A percentile compares a stretch with the other conserved stretches of the same genome.
These are phyloP conservation scores for Simalia tracyae DNA, from an alignment of 2,797 vertebrate genomes.

Conservation along the genomic window DNA sequence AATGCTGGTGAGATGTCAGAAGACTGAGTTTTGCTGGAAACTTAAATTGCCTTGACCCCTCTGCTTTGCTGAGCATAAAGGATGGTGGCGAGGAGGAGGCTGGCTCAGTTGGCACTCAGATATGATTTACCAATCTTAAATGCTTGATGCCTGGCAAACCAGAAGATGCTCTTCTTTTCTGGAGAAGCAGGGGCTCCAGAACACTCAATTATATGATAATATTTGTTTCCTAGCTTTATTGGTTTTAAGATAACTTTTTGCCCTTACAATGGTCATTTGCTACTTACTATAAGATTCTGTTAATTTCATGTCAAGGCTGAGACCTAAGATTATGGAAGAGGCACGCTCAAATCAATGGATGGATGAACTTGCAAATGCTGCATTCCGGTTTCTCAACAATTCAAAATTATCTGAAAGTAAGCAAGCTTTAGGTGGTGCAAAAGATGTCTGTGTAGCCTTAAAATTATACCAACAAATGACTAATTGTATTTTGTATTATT, in stretches of 20 bases:
- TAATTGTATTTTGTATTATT: not conserved
- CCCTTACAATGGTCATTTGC: not conserved
- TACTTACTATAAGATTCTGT: not conserved
- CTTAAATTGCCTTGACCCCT: not conserved
- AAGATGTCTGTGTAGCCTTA: not conserved
- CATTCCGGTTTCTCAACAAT: not conserved
- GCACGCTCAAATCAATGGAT: not conserved
- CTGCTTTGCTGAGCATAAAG: not conserved
- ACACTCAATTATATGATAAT: not conserved
- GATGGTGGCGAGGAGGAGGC: not conserved
- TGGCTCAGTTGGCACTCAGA: too few species aligned
- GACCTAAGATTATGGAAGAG: not conserved
- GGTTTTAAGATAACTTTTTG: not conserved
- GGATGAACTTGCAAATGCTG: not conserved
- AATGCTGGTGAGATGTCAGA: not conserved
- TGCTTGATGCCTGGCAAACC: not conserved
- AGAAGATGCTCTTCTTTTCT: not conserved
- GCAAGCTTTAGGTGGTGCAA: not conserved
- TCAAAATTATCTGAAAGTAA: not conserved
- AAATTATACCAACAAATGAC: not conserved
- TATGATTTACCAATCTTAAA: not conserved
- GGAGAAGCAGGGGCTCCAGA: not conserved
- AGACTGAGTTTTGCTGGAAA: not conserved
- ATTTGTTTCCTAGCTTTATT: not conserved
- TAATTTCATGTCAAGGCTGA: not conserved